Evolutionary conservation across 2,797 vertebrate genomes (phyloP).

Genomic region (Acridotheres tristis): DNA sequence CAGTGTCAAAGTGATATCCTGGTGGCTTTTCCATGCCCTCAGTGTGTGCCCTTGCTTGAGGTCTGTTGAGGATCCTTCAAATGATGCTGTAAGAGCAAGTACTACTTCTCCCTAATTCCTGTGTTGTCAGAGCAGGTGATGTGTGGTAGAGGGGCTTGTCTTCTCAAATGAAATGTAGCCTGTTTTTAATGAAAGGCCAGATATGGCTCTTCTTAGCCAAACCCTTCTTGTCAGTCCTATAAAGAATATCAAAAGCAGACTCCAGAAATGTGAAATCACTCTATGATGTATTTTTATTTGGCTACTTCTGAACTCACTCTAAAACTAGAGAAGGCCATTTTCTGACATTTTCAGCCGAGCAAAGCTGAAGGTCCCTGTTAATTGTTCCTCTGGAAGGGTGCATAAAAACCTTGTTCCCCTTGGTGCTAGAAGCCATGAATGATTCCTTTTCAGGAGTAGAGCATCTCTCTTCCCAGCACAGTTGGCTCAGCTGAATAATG

Average conservation of each 20-base stretch:
- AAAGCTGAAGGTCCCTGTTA: not conserved
- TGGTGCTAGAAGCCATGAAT: not conserved
- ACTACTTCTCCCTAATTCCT: not conserved
- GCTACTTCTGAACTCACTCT: not conserved
- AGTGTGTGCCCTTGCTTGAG: not conserved
- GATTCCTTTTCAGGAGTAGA: not conserved
- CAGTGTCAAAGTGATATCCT: fast-evolving
- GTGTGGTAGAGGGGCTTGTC: fast-evolving
- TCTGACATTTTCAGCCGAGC: not conserved
- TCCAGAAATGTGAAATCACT: not conserved
- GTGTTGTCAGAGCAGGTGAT: not conserved
- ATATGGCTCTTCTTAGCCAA: not conserved
- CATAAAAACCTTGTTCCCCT: not conserved
- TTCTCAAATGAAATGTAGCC: not conserved
- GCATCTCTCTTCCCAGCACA: not conserved
- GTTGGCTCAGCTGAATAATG: not conserved
- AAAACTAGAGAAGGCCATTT: not conserved
- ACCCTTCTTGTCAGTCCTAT: not conserved
- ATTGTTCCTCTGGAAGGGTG: not conserved
- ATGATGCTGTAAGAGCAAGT: not conserved
- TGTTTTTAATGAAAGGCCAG: not conserved
- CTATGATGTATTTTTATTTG: not conserved
- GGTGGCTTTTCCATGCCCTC: not conserved
- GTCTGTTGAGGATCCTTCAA: not conserved
- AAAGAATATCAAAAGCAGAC: not conserved